Evolutionary conservation across 2,888 invertebrate genomes (phyloP), one percentile per base, ranked within the genome.

Genomic region (Lasioglossum malachurum): DNA sequence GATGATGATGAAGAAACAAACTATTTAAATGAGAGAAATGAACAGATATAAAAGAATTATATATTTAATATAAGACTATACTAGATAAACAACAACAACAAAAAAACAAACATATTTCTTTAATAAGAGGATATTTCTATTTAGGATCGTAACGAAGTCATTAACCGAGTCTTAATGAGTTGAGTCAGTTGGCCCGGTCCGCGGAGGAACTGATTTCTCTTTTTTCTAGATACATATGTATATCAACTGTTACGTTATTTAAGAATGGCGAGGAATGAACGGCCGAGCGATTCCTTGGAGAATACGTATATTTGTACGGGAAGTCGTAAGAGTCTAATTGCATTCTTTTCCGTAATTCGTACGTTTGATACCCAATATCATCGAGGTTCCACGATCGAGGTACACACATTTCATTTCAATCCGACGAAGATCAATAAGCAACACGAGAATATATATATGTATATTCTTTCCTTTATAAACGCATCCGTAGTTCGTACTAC

Each of bases 41-140:
- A 77, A 81, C 64, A 85, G 87, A 84, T 86, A 91, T 83, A 81
- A 57, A 69, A 77, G 57, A 84, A 89, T 90, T 90, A 92, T 93
- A 93, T 94, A 93, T 94, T 94, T 93, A 94, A 94, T 93, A 93
- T 91, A 89, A 92, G 83, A 87, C 87, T 88, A 92, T 92, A 88
- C 87, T 92, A 92, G 90, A 38, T 38, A n/a, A 69, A 69, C 16
- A 35, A 44, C 44, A 35, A 44, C 44, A 44, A 41, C 41, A 67
- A 35, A 31, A 92, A 88, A 38, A 64, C 31, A 88, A 83, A 84
- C 88, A 92, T 94, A 93, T 94, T 84, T 93, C 93, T 94, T 92
- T 93, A 94, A 92, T 85, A 87, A 93, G 80, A 84, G 46, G 80
- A 90, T 87, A 89, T 93, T 92, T 93, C 91, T 93, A 92, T 91